Evolutionary conservation across 1,140 invertebrate species (phyloP), one percentile per base, ranked within the genome.

Genomic region (Anadara kagoshimensis): DNA sequence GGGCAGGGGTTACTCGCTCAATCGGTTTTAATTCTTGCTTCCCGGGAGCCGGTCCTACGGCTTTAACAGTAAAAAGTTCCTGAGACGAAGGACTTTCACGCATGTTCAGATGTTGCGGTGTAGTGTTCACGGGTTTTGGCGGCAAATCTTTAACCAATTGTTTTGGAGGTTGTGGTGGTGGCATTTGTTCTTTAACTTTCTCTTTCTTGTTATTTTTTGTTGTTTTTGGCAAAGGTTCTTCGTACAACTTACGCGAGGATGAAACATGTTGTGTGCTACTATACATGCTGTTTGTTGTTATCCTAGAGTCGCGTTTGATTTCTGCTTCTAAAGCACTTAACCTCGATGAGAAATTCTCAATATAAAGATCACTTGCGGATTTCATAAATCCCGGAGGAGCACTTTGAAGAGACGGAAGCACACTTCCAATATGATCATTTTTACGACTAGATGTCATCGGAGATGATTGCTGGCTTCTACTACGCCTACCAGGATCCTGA

Each of bases 301-400:
- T 56, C 66, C 68, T 81, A 0, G 77, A 63, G 72, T 85, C 82
- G 20, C 69, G 68, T 43, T 76, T 75, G 16, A 85, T 75, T 78
- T 83, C 78, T 41, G 80, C 63, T 56, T 85, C 82, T 56, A 85
- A 66, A 18, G 66, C 78, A 70, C 51, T 79, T 47, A 85, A 74
- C 45, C 75, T 70, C 2, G 75, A 63, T n/a, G 76, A 70, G 43
- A 85, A 77, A 58, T 81, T 85, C 63, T 85, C 83, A 41, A 85
- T 78, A 43, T 80, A 79, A n/a, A 81, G 45, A 26, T 85, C 83
- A 74, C 75, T 80, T 16, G 75, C 66, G 44, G 78, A 73, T 65
- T 83, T 80, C 71, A 53, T 45, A 75, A 36, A 29, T 75, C 67
- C 14, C 59, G 61, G 29, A 56, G 64, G 22, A 57, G 72, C 58